These are phyloP conservation scores for Ormia ochracea DNA, from an alignment of 2,888 invertebrate species.

Conservation along the genomic window DNA sequence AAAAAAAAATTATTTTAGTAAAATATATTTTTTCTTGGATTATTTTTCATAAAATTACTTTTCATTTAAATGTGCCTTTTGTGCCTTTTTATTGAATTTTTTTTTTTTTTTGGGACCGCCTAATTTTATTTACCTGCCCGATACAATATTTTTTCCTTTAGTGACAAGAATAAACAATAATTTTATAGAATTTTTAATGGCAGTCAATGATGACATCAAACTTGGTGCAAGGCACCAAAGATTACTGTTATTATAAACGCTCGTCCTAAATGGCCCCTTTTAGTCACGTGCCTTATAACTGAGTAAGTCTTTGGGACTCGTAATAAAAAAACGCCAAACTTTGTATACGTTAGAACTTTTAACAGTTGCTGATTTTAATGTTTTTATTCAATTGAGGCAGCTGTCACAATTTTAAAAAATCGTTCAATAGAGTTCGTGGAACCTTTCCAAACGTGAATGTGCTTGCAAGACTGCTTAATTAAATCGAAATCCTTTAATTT, in stretches of 20 bases:
- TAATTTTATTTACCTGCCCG: no score
- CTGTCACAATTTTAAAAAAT: background rate
- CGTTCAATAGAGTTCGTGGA: background rate
- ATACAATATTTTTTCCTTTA: no score
- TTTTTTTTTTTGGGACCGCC: no score
- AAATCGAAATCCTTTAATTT: background rate
- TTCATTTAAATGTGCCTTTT: no score
- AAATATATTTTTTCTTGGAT: no score
- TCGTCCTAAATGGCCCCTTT: background rate
- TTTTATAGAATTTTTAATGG: background rate
- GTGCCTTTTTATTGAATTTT: no score
- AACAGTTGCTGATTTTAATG: background rate
- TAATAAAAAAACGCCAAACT: no score
- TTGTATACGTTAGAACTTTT: no score
- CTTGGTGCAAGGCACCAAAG: slow-evolving; percentile 10
- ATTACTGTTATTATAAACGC: background rate
- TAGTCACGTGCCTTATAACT: background rate
- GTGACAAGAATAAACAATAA: background rate
- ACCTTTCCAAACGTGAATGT: background rate
- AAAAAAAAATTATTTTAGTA: no score
- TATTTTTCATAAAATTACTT: no score
- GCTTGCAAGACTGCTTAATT: background rate
- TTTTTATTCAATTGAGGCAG: background rate
- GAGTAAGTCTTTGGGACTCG: background rate
- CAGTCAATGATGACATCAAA: background rate